phyloP scores from a whole-genome alignment of 1,140 invertebrate species.

The Meteorus sp. region DNA sequence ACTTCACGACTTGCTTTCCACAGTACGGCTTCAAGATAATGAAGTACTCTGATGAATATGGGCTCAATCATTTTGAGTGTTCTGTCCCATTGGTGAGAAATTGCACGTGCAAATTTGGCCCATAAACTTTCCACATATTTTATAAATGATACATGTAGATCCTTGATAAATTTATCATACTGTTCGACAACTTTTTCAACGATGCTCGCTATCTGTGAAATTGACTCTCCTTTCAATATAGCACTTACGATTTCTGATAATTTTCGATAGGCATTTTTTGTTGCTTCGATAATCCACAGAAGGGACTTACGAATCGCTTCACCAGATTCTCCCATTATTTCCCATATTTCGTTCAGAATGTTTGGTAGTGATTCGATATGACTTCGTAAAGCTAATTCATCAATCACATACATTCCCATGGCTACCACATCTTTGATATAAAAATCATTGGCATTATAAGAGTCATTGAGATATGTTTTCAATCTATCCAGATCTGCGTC shows the following conservation, averaged over 20 bases:
- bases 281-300: conserved; percentile 72
- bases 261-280: conserved; percentile 72
- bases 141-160: conserved; percentile 75
- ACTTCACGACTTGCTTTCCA: conserved; percentile 75
- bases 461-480: conserved; percentile 71
- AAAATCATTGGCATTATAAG: conserved; percentile 80
- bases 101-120: conserved; percentile 63
- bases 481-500: conserved; percentile 74
- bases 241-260: conserved; percentile 68
- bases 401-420: conserved; percentile 68
- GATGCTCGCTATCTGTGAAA: conserved; percentile 67
- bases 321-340: conserved; percentile 80
- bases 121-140: conserved; percentile 74
- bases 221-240: conserved; percentile 72
- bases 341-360: conserved; percentile 79
- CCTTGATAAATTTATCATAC: conserved; percentile 77
- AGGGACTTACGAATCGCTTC: conserved; percentile 74
- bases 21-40: conserved; percentile 72
- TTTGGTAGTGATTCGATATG: conserved; percentile 77
- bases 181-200: conserved; percentile 71
- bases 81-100: conserved; percentile 71
- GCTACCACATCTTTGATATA: conserved; percentile 76
- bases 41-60: conserved; percentile 72
- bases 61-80: conserved; percentile 74
- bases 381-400: conserved; percentile 76